Evolutionary conservation across 2,797 vertebrate species (phyloP).

Genomic region (Chrosomus eos): DNA sequence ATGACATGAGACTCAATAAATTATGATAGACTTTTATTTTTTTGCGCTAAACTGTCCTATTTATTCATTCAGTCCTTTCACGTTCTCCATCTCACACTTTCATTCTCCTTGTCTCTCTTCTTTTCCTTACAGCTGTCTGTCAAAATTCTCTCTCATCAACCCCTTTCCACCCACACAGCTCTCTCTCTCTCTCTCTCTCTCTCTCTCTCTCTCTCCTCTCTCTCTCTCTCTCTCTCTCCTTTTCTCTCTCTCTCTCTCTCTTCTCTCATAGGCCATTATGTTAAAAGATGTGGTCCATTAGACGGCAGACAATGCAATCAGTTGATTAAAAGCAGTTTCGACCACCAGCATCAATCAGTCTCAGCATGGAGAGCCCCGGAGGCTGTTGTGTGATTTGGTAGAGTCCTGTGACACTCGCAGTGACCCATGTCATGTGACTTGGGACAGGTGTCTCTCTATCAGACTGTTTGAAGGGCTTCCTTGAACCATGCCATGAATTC

Average conservation of each 20-base stretch:
- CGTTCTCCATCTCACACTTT: slow-evolving; percentile 12
- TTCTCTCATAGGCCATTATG: slow-evolving; percentile 51
- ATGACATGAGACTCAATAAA: slow-evolving; percentile 2
- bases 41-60: background rate
- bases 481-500: background rate
- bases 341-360: slow-evolving; percentile 59
- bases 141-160: slow-evolving; percentile 37
- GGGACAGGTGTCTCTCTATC: slow-evolving; percentile 2
- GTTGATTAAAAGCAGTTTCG: slow-evolving; percentile 63
- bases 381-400: slow-evolving; percentile 35
- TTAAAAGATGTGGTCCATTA: slow-evolving; percentile 63
- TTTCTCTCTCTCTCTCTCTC: background rate
- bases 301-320: slow-evolving; percentile 65
- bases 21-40: slow-evolving; percentile 5
- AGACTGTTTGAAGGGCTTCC: background rate
- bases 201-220: slow-evolving; percentile 10
- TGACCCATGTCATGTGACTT: slow-evolving; percentile 47
- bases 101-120: slow-evolving; percentile 28
- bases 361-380: slow-evolving; percentile 23
- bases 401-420: slow-evolving; percentile 5
- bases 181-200: slow-evolving; percentile 6
- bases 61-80: slow-evolving; percentile 1
- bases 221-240: background rate
- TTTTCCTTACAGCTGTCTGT: slow-evolving; percentile 26
- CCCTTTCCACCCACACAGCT: slow-evolving; percentile 27